Percentiles rank a stretch among this genome's conserved stretches.
These are phyloP conservation scores for Rhabditophanes sp. DNA, from an alignment of 2,888 invertebrate species.

Conservation along the genomic window DNA sequence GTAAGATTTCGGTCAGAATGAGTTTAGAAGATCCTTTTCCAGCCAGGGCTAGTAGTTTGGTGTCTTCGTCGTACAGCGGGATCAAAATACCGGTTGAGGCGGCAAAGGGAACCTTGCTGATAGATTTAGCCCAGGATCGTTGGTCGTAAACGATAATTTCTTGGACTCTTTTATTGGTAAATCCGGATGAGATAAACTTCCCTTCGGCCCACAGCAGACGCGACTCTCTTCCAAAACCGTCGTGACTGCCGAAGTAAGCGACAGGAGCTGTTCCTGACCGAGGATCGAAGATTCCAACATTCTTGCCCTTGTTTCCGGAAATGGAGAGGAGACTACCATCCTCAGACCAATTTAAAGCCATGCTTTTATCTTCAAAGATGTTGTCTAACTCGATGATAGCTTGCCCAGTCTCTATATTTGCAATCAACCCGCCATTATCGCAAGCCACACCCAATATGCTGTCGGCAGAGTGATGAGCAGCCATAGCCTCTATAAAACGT, in stretches of 20 bases:
- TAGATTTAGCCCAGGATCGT: constrained; percentile 61
- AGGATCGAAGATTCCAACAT: constrained; percentile 45
- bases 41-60: constrained; percentile 80
- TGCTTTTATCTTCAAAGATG: constrained; percentile 60
- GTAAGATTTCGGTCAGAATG: constrained; percentile 71
- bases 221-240: constrained; percentile 28
- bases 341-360: constrained; percentile 74
- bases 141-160: constrained; percentile 76
- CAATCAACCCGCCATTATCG: constrained; percentile 63
- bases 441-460: constrained; percentile 72
- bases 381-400: constrained; percentile 48
- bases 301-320: constrained; percentile 47
- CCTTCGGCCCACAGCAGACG: constrained; percentile 74
- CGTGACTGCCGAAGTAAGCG: constrained; percentile 18
- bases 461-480: constrained; percentile 67
- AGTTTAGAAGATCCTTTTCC: constrained; percentile 77
- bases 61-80: constrained; percentile 79
- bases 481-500: constrained; percentile 9
- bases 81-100: constrained; percentile 57
- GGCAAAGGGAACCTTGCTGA: constrained; percentile 42
- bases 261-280: constrained; percentile 35
- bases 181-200: constrained; percentile 70
- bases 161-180: constrained; percentile 65
- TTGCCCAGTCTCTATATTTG: constrained; percentile 68
- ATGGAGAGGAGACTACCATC: constrained; percentile 68